Base-by-base conservation (phyloP, 2,797 vertebrate species). In the Sebastes trivittatus region DNA sequence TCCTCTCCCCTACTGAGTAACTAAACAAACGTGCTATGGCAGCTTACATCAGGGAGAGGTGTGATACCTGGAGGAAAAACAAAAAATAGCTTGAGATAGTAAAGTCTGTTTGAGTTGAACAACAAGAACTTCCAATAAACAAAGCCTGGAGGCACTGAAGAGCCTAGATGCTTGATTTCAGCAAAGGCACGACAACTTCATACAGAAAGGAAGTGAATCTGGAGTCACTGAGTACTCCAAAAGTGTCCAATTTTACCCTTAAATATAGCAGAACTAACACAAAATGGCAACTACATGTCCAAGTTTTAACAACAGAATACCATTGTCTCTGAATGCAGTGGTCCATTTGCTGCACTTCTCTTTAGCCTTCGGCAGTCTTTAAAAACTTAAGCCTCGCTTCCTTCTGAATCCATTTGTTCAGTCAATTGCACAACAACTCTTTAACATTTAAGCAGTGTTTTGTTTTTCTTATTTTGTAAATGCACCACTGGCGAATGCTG, bases 371-470 rank as follows among this genome's bases (percentile, higher is more conserved):
- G 63, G 80, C 82, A 77, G 27, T 75, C 68, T 65, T 60, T 72
- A 66, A 29, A 80, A 85, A 82, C 67, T 36, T 54, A 42, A 82
- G 55, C 75, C 52, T 72, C 32, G 14, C 59, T 75, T 80, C 67
- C 72, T 38, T 52, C 67, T 55, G 13, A 78, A 80, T 77, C 69
- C 72, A 77, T 81, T 70, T 71, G 74, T 84, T 86, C 76, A 80
- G 27, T 85, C 82, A 64, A 60, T 76, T 81, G 75, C 72, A 64
- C 58, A 68, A 52, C 63, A 72, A 34, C 30, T 77, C 74, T 78
- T 72, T 29, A 68, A 80, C 36, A 72, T 75, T 81, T 64, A 78
- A 76, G 56, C 34, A 32, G 58, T 29, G 58, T 82, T 82, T 80
- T 72, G 49, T 55, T 73, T 27, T 30, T 29, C 6, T 20, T 62